phyloP scores from a whole-genome alignment of 2,113 vertebrate species.

The Jaculus jaculus region DNA sequence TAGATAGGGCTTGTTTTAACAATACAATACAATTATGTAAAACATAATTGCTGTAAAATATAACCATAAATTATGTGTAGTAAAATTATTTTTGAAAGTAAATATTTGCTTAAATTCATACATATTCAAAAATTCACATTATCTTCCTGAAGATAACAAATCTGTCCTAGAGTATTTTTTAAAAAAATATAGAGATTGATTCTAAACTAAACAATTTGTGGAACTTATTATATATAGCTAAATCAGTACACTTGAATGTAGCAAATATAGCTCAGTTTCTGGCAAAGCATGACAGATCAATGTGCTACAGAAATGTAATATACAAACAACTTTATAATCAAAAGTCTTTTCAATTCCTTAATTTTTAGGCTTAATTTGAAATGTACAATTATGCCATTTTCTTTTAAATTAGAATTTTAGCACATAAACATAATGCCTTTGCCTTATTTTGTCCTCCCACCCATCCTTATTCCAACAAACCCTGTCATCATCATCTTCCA shows the following conservation, averaged over 20 bases:
- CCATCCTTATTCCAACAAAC: no score
- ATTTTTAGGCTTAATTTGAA: not conserved
- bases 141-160: conserved; percentile 13
- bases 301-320: not conserved
- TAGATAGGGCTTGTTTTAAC: not conserved
- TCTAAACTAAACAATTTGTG: not conserved
- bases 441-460: no score
- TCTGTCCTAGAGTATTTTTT: not conserved
- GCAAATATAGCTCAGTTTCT: not conserved
- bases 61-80: not conserved
- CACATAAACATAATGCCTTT: no score
- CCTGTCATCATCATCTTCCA: no score
- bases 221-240: not conserved
- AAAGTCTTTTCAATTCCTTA: not conserved
- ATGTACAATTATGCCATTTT: not conserved
- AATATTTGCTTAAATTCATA: not conserved
- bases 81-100: conserved; percentile 8
- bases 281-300: not conserved
- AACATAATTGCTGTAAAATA: not conserved
- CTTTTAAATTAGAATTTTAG: not conserved
- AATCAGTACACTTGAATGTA: not conserved
- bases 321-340: not conserved
- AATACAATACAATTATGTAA: no score
- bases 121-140: not conserved
- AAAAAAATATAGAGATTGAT: not conserved